phyloP scores from a whole-genome alignment of 2,113 vertebrate genomes.

The Lasiurus borealis region DNA sequence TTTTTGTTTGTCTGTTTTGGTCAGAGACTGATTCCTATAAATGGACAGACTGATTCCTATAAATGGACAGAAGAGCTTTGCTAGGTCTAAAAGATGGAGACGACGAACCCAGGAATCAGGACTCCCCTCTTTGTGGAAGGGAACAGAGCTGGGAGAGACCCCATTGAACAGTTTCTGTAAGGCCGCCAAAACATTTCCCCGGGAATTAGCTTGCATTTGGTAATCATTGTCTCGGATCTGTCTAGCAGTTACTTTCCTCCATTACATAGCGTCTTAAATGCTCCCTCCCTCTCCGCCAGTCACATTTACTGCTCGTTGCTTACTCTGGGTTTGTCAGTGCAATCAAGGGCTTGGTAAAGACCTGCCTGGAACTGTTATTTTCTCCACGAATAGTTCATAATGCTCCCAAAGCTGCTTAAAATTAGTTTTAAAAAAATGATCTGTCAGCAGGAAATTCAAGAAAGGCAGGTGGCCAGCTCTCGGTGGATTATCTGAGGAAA shows the following conservation, averaged over 20 bases:
- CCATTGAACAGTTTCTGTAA: slow-evolving; percentile 67
- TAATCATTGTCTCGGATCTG: slow-evolving; percentile 75
- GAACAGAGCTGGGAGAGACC: not conserved
- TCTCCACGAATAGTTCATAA: slow-evolving; percentile 7
- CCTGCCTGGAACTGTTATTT: slow-evolving; percentile 5
- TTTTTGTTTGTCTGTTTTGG: not conserved
- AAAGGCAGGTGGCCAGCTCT: not conserved
- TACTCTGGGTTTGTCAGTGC: slow-evolving; percentile 2
- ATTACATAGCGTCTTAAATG: slow-evolving; percentile 8
- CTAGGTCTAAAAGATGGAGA: not conserved
- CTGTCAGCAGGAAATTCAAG: slow-evolving; percentile 15
- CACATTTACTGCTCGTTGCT: slow-evolving; percentile 55
- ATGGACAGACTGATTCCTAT: too few relatives aligned
- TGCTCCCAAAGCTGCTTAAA: slow-evolving; percentile 7
- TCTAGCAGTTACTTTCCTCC: slow-evolving; percentile 68
- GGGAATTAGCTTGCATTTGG: slow-evolving; percentile 69
- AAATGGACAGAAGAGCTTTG: not conserved
- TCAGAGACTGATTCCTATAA: not conserved
- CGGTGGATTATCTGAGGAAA: not conserved
- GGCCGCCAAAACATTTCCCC: slow-evolving; percentile 72
- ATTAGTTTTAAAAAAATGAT: not conserved
- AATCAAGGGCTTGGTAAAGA: not conserved
- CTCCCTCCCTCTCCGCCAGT: not conserved
- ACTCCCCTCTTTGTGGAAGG: slow-evolving; percentile 39
- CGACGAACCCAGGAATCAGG: not conserved